Base-by-base conservation (phyloP, 2,113 vertebrate genomes). In the Accipiter cooperii region DNA sequence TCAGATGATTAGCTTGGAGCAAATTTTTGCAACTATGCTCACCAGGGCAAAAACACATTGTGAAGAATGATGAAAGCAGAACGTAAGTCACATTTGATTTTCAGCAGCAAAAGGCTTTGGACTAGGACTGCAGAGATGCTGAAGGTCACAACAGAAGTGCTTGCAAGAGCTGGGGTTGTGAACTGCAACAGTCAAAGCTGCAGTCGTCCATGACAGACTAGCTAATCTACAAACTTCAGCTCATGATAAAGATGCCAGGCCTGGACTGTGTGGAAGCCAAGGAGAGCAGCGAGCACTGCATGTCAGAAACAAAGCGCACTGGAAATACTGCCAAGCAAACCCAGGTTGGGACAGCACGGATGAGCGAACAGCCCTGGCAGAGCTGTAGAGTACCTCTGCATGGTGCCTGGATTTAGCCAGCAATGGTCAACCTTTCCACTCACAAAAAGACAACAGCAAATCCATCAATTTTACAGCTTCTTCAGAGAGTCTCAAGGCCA, bases 1-100 rank as follows among this genome's bases (percentile, higher is more conserved):
- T 94, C 94, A 87, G 88, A 93, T 95, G 95, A 96, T 91, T 89
- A 93, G 93, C 97, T 97, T 1, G 2, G 79, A 92, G 95, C 94
- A 94, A 94, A 90, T 89, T 90, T 96, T 95, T 97, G 60, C 86
- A 96, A 89, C 74, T 80, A 86, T 87, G 78, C 60, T 96, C 89
- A 96, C 88, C 68, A 89, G 82, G 96, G 65, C 92, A 97, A 97
- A 89, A 90, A 85, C 46, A 95, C 93, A 94, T 93, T 89, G 93
- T 71, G 51, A 90, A 77, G 80, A 86, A 90, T 44, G 87, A 94
- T 92, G 89, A 94, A 90, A 93, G 80, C 74, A 93, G 74, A 93
- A 82, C 19, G 2, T 73, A 94, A 94, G 84, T 91, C 90, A 96
- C 85, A 87, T 91, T 92, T 64, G 51, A 94, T 93, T 96, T 96